Percentiles rank a stretch among this genome's conserved stretches.
Conservation (phyloP, 92 coral and sea anemone genomes). For the Paragorgia papillata region DNA sequence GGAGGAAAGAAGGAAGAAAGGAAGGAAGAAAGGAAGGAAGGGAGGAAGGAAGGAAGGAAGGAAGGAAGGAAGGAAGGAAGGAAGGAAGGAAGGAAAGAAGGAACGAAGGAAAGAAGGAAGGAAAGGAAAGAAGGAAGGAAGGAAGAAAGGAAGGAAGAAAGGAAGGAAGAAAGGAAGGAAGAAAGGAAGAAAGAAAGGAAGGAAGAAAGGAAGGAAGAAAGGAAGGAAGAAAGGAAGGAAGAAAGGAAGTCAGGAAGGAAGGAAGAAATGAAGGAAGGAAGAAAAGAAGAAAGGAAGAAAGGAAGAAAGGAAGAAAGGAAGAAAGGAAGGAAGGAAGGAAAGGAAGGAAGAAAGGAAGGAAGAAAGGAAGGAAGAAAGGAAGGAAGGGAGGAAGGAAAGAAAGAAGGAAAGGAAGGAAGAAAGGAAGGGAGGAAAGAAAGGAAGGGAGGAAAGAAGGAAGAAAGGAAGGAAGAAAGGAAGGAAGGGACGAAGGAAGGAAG, state of each 20-base stretch:
- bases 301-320: too few species aligned
- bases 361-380: conserved; percentile 1
- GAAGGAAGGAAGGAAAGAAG: conserved; percentile 54
- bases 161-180: conserved; percentile 12
- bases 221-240: conserved; percentile 64
- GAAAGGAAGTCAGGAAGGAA: conserved; percentile 42
- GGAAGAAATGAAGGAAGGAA: conserved; percentile 18
- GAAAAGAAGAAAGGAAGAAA: conserved; percentile 48
- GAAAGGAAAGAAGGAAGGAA: background rate
- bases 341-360: too few species aligned
- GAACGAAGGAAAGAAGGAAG: background rate
- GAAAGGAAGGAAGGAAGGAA: too few species aligned
- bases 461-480: conserved; percentile 39
- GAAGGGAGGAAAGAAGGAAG: conserved; percentile 22
- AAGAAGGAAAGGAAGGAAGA: conserved; percentile 52
- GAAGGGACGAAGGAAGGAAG: background rate
- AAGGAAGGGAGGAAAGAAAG: conserved; percentile 36
- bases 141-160: background rate
- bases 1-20: conserved; percentile 69
- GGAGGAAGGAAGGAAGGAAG: conserved; percentile 50
- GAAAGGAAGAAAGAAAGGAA: conserved; percentile 44
- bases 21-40: conserved; percentile 63
- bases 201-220: conserved; percentile 67
- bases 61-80: conserved; percentile 7
- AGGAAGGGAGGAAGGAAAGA: conserved; percentile 6